Evolutionary conservation across 1,140 invertebrate species (phyloP), one percentile per base, ranked within the genome.

Genomic region (Wasmannia auropunctata): DNA sequence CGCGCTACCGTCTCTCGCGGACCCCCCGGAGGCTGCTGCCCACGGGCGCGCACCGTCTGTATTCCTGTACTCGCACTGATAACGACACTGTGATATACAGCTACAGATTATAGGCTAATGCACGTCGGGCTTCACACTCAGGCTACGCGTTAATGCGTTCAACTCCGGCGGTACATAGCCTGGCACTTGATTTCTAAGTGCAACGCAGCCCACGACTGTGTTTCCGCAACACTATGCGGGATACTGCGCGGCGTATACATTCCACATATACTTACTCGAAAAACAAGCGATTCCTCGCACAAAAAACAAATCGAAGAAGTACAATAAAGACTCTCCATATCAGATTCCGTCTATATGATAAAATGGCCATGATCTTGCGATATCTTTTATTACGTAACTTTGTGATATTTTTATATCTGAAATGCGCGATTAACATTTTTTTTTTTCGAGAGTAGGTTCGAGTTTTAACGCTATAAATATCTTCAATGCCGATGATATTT

Each of bases 341-440:
- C 22, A 43, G 22, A 25, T 69, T 69, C 14, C 31, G 7, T 40
- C 5, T 28, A 37, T n/a, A 22, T 22, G 22, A 34, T 34, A 34
- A 72, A 51, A 34, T 16, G 34, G 5, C 2, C 49, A 22, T n/a
- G 31, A 65, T 7, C n/a, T 31, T 49, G 7, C 22, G 0, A 70
- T 49, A 49, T 10, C 10, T 25, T 60, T 76, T 31, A 76, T 43
- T 76, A 28, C 22, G 6, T 25, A 58, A 58, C 34, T 76, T 25
- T 5, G 34, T 28, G 51, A 58, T 58, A 76, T 76, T 58, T 76
- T 76, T 56, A 76, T 28, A 43, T 62, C 25, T 76, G 22, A 76
- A 60, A 40, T 40, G 6, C 25, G 16, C 8, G n/a, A n/a, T n/a
- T n/a, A n/a, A n/a, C n/a, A n/a, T n/a, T n/a, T n/a, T n/a, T 22